Percentiles rank a stretch among this genome's conserved stretches.
Evolutionary conservation across 2,113 vertebrate genomes (phyloP).

Genomic region (Leptosomus discolor): DNA sequence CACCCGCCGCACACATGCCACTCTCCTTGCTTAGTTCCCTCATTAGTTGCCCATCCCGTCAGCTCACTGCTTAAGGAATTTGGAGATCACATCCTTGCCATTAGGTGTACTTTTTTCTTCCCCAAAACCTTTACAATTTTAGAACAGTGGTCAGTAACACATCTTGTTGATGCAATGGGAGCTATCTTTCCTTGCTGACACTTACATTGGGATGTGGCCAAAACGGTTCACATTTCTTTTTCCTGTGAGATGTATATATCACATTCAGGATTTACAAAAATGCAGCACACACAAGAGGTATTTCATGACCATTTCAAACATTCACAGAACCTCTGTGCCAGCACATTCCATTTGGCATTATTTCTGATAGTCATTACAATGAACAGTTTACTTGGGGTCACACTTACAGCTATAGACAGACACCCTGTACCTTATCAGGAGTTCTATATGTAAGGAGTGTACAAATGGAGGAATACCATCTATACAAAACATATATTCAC

Average conservation of each 20-base stretch:
- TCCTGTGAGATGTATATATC: not conserved
- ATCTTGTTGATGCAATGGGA: not conserved
- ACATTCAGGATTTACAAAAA: not conserved
- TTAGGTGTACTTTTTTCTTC: not conserved
- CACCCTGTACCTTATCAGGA: not conserved
- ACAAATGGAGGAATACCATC: not conserved
- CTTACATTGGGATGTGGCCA: not conserved
- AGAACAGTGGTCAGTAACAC: not conserved
- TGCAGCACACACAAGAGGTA: fast-evolving
- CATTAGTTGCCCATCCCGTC: not conserved
- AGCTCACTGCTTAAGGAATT: not conserved
- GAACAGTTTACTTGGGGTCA: not conserved
- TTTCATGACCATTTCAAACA: not conserved
- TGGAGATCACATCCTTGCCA: not conserved
- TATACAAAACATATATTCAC: not conserved
- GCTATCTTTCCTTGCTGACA: not conserved
- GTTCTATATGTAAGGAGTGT: not conserved
- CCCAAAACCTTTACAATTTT: not conserved
- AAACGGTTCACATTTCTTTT: not conserved
- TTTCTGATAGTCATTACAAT: not conserved
- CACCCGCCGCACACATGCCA: fast-evolving
- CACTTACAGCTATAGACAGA: not conserved
- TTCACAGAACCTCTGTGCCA: not conserved
- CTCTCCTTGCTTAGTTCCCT: too few species aligned
- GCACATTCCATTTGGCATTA: not conserved